phyloP scores from a whole-genome alignment of 2,797 vertebrate genomes.

The Brotula barbata region DNA sequence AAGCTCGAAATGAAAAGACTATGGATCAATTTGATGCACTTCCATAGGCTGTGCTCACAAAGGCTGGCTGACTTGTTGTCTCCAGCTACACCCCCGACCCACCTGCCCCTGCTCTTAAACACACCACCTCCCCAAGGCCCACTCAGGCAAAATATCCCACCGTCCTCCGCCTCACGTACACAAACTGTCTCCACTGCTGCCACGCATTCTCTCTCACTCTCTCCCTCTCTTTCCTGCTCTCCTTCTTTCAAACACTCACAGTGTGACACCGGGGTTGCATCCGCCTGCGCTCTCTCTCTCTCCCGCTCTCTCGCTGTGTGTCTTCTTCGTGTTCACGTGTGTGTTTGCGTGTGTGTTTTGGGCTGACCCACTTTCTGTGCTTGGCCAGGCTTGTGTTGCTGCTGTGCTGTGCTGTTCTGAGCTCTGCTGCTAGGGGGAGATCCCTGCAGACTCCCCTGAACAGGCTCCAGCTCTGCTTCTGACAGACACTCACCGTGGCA shows the following conservation, averaged over 20 bases:
- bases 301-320: constrained; percentile 9
- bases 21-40: constrained; percentile 83
- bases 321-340: constrained; percentile 29
- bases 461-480: constrained; percentile 74
- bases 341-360: constrained; percentile 62
- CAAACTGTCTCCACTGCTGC: constrained; percentile 31
- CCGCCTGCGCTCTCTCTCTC: constrained; percentile 43
- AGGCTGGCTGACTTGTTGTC: constrained; percentile 62
- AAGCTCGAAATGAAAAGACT: constrained; percentile 85
- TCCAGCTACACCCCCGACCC: constrained; percentile 37
- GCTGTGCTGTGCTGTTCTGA: constrained; percentile 52
- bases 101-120: constrained; percentile 49
- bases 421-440: constrained; percentile 72
- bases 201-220: constrained; percentile 40
- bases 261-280: constrained; percentile 69
- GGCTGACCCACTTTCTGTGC: constrained; percentile 82
- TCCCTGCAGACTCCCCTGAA: constrained; percentile 76
- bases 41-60: constrained; percentile 75
- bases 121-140: constrained; percentile 11
- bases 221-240: constrained; percentile 22
- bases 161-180: constrained; percentile 42
- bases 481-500: constrained; percentile 79
- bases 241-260: constrained; percentile 55
- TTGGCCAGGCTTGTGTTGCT: constrained; percentile 76
- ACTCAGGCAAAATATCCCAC: constrained; percentile 60